phyloP scores from a whole-genome alignment of 2,113 vertebrate species.

The Siniperca knerii region DNA sequence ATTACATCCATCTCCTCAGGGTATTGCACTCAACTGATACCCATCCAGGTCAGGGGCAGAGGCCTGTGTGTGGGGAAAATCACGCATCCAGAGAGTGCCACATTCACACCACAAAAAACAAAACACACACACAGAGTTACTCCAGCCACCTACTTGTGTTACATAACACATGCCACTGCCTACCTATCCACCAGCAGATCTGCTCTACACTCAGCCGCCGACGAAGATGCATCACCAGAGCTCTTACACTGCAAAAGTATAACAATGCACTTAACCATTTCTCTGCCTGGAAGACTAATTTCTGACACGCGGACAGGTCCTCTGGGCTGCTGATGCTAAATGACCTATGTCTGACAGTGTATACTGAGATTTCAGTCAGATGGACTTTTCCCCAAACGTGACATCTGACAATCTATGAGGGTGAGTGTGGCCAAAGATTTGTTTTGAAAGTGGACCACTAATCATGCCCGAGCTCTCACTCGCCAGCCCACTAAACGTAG shows the following conservation, averaged over 20 bases:
- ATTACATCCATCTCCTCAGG: slow-evolving; percentile 44
- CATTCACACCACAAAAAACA: slow-evolving; percentile 37
- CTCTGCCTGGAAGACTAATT: slow-evolving; percentile 31
- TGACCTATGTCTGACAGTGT: slow-evolving; percentile 30
- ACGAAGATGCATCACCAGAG: slow-evolving; percentile 51
- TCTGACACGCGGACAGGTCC: slow-evolving; percentile 36
- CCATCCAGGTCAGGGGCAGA: slow-evolving; percentile 60
- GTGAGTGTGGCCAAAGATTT: slow-evolving; percentile 50
- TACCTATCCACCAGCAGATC: slow-evolving; percentile 73
- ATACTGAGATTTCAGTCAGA: slow-evolving; percentile 52
- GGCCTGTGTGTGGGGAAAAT: slow-evolving; percentile 55
- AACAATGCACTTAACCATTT: slow-evolving; percentile 30
- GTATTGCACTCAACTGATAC: slow-evolving; percentile 52
- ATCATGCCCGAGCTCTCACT: slow-evolving; percentile 40
- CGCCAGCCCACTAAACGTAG: slow-evolving; percentile 59
- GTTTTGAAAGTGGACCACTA: slow-evolving; percentile 52
- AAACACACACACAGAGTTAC: slow-evolving; percentile 55
- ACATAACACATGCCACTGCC: slow-evolving; percentile 78
- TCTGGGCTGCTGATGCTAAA: slow-evolving; percentile 37
- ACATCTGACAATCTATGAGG: slow-evolving; percentile 55
- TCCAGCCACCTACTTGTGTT: slow-evolving; percentile 80
- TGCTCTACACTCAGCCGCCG: slow-evolving; percentile 55
- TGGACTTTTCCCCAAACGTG: slow-evolving; percentile 54
- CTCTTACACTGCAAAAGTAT: slow-evolving; percentile 24
- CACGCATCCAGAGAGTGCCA: slow-evolving; percentile 57